Conservation (phyloP, 1,140 invertebrate species). For the Hyles vespertilio region DNA sequence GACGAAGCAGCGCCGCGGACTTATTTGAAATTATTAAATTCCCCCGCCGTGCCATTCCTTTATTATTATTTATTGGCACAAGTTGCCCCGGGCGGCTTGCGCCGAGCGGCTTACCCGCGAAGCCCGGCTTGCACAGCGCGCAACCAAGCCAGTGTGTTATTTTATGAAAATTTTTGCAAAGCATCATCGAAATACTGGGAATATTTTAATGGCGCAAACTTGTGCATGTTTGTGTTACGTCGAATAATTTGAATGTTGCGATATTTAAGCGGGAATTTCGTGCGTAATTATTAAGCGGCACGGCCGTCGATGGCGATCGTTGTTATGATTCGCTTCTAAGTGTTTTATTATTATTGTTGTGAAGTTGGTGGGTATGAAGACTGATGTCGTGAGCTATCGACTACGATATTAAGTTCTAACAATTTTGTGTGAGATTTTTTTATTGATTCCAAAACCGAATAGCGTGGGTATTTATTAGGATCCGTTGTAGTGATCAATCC, state of each 20-base stretch:
- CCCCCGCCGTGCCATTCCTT: constrained; percentile 30
- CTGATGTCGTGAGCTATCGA: too few species aligned
- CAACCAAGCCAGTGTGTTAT: constrained; percentile 15
- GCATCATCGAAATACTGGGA: constrained; percentile 3
- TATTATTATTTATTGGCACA: constrained; percentile 35
- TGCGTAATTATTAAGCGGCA: background rate
- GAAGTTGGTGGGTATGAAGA: too few species aligned
- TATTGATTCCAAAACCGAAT: too few species aligned
- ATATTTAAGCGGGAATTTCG: background rate
- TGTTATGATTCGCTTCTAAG: too few species aligned
- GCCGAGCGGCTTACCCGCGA: too few species aligned
- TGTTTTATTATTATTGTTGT: too few species aligned
- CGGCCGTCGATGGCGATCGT: too few species aligned
- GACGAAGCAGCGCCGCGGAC: constrained; percentile 30
- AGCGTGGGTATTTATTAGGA: too few species aligned
- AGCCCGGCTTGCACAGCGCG: constrained; percentile 2
- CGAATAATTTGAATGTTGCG: constrained; percentile 3
- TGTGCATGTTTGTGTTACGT: background rate
- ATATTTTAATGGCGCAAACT: constrained; percentile 7
- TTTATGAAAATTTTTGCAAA: constrained; percentile 26
- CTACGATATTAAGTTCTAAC: too few species aligned
- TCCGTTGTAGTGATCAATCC: too few species aligned
- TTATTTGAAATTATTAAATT: constrained; percentile 56
- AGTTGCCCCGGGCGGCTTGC: constrained; percentile 9
- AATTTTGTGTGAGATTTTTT: too few species aligned